Base-by-base conservation (phyloP, 2,113 vertebrate species). In the Willisornis vidua region DNA sequence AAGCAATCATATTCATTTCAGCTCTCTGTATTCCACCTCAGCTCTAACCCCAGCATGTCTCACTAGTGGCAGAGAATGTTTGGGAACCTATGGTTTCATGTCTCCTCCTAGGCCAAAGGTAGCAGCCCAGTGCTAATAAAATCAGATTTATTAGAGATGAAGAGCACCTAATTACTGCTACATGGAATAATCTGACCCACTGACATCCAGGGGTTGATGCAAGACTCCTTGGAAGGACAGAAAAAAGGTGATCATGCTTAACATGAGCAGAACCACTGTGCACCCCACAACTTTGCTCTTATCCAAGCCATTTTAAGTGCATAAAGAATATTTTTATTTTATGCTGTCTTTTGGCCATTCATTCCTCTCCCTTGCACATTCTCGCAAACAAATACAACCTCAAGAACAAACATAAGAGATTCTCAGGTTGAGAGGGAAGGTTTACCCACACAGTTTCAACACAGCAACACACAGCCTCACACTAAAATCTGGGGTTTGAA, bases 1-100 rank as follows among this genome's bases (percentile, higher is more conserved):
- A 0, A 86, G 19, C 45, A 86, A 17, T 28, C 28, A 4, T 3
- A 80, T 6, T 37, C 4, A 2, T 29, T 52, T 65, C 0, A 0
- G 14, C 43, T 68, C 35, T 45, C 46, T 51, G 39, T 37, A 26
- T 28, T 19, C 45, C 16, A 77, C 11, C 17, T 57, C 41, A 80
- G 10, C 24, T 33, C 58, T 61, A 75, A 70, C 6, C 28, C 18
- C 49, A 43, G 18, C 6, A 23, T 2, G 6, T 22, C 65, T 78
- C 85, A 16, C 12, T 22, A 10, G 14, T 10, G 7, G 46, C 23
- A 29, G 28, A 73, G 19, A 65, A 1, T 13, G 22, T 10, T 12
- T 24, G 33, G 11, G 24, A 75, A 72, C 12, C 24, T 49, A 10
- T 7, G 12, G 81, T 58, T 80, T 81, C 35, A 51, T 6, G 7